Percentiles rank a stretch among this genome's conserved stretches.
phyloP scores from a whole-genome alignment of 2,888 invertebrate genomes.

The Amphipyra berbera region DNA sequence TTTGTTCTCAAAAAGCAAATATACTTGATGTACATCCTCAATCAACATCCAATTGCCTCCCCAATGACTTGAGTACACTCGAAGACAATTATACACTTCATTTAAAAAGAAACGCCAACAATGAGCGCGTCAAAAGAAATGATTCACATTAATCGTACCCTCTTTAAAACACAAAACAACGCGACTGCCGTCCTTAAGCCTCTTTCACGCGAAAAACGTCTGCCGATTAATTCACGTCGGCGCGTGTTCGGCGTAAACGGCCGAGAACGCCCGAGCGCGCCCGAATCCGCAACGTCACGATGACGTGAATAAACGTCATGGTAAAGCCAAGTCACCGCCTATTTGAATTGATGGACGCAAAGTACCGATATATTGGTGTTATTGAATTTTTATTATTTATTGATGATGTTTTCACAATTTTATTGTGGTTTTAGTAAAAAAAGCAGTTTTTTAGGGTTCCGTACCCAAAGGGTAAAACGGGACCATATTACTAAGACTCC shows the following conservation, averaged over 20 bases:
- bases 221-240: slow-evolving; percentile 81
- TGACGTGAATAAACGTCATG: slow-evolving; percentile 72
- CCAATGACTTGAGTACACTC: slow-evolving; percentile 56
- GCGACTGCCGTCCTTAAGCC: slow-evolving; percentile 68
- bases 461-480: too few relatives aligned
- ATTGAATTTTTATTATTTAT: slow-evolving; percentile 66
- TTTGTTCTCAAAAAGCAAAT: slow-evolving; percentile 31
- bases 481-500: too few relatives aligned
- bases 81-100: slow-evolving; percentile 62
- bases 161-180: slow-evolving; percentile 77
- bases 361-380: slow-evolving; percentile 78
- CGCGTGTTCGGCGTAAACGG: slow-evolving; percentile 58
- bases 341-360: slow-evolving; percentile 74
- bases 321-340: slow-evolving; percentile 73
- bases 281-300: slow-evolving; percentile 70
- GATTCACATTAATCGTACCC: slow-evolving; percentile 75
- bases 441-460: too few relatives aligned
- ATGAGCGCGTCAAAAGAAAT: slow-evolving; percentile 70
- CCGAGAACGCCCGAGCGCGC: slow-evolving; percentile 49
- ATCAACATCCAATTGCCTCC: slow-evolving; percentile 51
- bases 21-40: slow-evolving; percentile 41
- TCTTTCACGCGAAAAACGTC: slow-evolving; percentile 66
- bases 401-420: slow-evolving; percentile 40
- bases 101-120: slow-evolving; percentile 64
- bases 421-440: slow-evolving; percentile 4